These are phyloP conservation scores for Orthosia gracilis DNA, from an alignment of 2,888 invertebrate species.

Conservation along the genomic window DNA sequence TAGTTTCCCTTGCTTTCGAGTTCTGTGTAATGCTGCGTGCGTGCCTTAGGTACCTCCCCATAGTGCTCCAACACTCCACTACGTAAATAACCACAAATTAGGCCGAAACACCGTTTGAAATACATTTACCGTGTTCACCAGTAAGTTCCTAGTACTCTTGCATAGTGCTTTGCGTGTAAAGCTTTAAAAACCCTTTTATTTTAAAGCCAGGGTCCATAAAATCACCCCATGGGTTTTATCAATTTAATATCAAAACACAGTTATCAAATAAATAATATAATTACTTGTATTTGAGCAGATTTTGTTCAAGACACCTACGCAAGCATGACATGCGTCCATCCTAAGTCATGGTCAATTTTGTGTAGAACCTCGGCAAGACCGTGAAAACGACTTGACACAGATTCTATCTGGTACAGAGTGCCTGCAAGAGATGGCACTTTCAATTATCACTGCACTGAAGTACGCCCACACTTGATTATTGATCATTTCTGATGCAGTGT, in stretches of 20 bases:
- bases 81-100: slow-evolving; percentile 78
- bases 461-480: slow-evolving; percentile 81
- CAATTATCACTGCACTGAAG: slow-evolving; percentile 87
- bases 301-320: slow-evolving; percentile 70
- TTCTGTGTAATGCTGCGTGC: slow-evolving; percentile 86
- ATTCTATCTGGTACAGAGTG: slow-evolving; percentile 83
- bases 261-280: slow-evolving; percentile 23
- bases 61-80: slow-evolving; percentile 70
- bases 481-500: slow-evolving; percentile 84
- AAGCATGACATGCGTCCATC: slow-evolving; percentile 72
- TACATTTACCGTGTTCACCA: slow-evolving; percentile 64
- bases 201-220: neutral
- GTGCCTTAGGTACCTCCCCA: slow-evolving; percentile 82
- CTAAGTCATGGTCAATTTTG: slow-evolving; percentile 83
- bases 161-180: slow-evolving; percentile 59
- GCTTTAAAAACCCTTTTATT: slow-evolving; percentile 42
- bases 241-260: slow-evolving; percentile 17
- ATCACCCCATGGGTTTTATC: neutral
- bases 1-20: slow-evolving; percentile 80
- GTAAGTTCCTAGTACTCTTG: slow-evolving; percentile 67
- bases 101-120: slow-evolving; percentile 76
- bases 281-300: slow-evolving; percentile 63
- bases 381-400: slow-evolving; percentile 88
- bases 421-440: slow-evolving; percentile 87
- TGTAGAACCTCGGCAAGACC: slow-evolving; percentile 81